Evolutionary conservation across 2,113 vertebrate species (phyloP), one percentile per base, ranked within the genome.

Genomic region (Polypterus bichir): DNA sequence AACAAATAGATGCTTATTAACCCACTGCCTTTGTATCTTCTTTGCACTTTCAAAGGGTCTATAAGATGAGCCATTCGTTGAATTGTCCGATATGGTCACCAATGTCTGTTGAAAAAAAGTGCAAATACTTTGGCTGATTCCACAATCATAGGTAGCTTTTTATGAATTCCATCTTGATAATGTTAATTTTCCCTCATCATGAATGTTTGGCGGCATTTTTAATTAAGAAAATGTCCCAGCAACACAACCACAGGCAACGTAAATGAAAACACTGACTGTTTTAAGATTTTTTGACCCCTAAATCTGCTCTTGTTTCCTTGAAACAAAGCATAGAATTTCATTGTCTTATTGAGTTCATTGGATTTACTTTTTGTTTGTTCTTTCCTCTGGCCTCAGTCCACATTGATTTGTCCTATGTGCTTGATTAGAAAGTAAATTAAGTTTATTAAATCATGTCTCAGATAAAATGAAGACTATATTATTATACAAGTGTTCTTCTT

Each of bases 241-340:
- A 89, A 89, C 90, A 90, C 88, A 90, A 90, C 91, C 88, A 89
- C 89, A 87, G 85, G 89, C 87, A 89, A 91, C 89, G 82, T 86
- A 88, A 89, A 91, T 89, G 81, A 91, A 91, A 92, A 91, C 83
- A 87, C 81, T 85, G 79, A 81, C 84, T 79, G 76, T 86, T 78
- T 48, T 66, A 80, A 85, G 80, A 84, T 85, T 66, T 59, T 68
- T 72, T 68, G 66, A 61, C 64, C 67, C 64, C 70, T 63, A 65
- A 78, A 82, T 83, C 79, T 79, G 77, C 83, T 84, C 81, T 82
- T 72, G 76, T 85, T 85, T 84, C 77, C 84, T 85, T 74, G 85
- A 89, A 89, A 89, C 85, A 83, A 81, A 88, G 81, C 85, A 78
- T 81, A 73, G 73, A 77, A 87, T 86, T 81, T 75, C 68, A 68